Evolutionary conservation across 2,888 invertebrate species (phyloP), one percentile per base, ranked within the genome.

Genomic region (Nymphalis urticae): DNA sequence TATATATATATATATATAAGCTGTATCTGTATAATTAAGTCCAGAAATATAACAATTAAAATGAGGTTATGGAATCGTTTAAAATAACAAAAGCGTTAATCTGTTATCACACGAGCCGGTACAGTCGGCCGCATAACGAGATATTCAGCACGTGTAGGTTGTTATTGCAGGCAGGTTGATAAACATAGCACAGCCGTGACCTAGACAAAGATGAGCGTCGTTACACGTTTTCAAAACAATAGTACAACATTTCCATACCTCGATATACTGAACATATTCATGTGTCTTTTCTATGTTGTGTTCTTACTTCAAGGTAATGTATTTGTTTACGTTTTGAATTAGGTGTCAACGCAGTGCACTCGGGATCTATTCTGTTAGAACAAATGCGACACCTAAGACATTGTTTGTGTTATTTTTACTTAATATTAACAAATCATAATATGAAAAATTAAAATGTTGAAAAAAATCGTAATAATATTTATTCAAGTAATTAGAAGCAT

Each of bases 131-230:
- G 51, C 54, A 17, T 54, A 54, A 16, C 5, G 2, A 54, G 51
- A 19, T 51, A 51, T 7, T 47, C 42, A n/a, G 51, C 66, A 66
- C 66, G 66, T 66, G 66, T 32, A 48, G 32, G 53, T n/a, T 64
- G 48, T 60, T 59, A 65, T 53, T 66, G 50, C 50, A 65, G 42
- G 2, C 56, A 32, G 32, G 32, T 32, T 56, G 17, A 62, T 66
- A 62, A 66, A 66, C 54, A 62, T 36, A 50, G 50, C 19, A 50
- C 59, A 36, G 48, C 54, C 62, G 61, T 66, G 66, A 66, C 66
- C 66, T 66, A 66, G 66, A 54, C 66, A 61, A 61, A 53, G 24
- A 51, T 60, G 47, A n/a, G 48, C 61, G 54, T 62, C 61, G 62
- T 17, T 17, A 47, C 21, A 48, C 48, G n/a, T 36, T 32, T 17